A percentile compares a stretch with the other conserved stretches of the same genome.
These are phyloP conservation scores for Sesamia nonagrioides DNA, from an alignment of 1,140 invertebrate species.

Conservation along the genomic window DNA sequence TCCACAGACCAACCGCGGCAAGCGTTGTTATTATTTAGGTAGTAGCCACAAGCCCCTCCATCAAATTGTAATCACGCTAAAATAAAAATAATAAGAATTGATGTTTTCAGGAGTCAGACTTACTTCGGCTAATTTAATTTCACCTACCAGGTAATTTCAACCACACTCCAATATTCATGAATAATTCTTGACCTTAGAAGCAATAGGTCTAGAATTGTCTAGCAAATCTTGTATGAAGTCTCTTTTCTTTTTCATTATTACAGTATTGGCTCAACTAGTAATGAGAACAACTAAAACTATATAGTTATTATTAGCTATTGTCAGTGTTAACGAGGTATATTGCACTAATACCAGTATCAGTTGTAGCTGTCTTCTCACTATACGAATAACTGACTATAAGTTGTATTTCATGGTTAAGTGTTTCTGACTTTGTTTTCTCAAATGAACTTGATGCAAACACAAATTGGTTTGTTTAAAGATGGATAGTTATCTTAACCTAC, in stretches of 20 bases:
- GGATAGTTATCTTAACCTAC: not conserved
- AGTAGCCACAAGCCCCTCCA: too few relatives aligned
- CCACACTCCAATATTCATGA: too few relatives aligned
- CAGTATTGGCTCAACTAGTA: not conserved
- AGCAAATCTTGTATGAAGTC: not conserved
- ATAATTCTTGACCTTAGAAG: too few relatives aligned
- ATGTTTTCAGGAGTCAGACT: too few relatives aligned
- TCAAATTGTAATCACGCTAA: too few relatives aligned
- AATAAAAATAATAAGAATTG: too few relatives aligned
- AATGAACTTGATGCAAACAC: not conserved
- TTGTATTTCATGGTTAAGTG: not conserved
- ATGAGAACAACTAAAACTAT: conserved; percentile 1
- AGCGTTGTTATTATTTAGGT: too few relatives aligned
- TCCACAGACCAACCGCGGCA: too few relatives aligned
- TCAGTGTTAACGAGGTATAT: not conserved
- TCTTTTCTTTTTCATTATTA: not conserved
- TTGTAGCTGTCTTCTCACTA: conserved; percentile 1
- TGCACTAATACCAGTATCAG: conserved; percentile 12
- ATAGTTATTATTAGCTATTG: not conserved
- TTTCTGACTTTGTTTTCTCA: not conserved
- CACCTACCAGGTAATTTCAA: too few relatives aligned
- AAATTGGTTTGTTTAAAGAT: not conserved
- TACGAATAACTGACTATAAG: conserved; percentile 9
- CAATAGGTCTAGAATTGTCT: too few relatives aligned
- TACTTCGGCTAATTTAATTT: too few relatives aligned